phyloP scores from a whole-genome alignment of 2,888 invertebrate genomes.

The Megaustenia siamemsis region DNA sequence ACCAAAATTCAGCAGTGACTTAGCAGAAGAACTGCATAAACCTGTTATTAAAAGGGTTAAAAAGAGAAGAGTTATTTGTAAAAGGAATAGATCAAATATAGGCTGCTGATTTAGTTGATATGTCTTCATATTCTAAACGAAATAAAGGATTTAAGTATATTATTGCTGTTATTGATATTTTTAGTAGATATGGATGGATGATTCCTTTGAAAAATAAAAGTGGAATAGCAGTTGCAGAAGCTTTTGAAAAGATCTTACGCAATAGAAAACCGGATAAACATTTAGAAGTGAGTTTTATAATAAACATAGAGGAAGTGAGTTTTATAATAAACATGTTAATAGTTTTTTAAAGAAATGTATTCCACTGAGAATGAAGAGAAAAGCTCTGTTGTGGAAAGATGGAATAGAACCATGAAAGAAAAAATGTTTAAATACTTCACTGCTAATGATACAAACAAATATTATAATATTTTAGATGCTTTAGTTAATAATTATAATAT shows the following conservation, averaged over 20 bases:
- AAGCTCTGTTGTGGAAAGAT: background rate
- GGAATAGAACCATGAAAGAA: constrained; percentile 14
- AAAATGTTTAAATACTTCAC: background rate
- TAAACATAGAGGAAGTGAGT: background rate
- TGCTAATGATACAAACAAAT: background rate
- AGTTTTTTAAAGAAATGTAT: background rate
- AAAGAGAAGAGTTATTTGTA: too few species aligned
- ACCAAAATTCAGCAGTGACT: too few species aligned
- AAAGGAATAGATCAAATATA: too few species aligned
- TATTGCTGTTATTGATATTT: constrained; percentile 14
- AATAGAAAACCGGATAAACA: constrained; percentile 1
- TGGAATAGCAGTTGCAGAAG: background rate
- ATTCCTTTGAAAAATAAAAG: constrained; percentile 13
- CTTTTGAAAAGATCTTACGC: background rate
- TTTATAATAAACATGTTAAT: background rate
- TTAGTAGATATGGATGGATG: constrained; percentile 15
- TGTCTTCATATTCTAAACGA: too few species aligned
- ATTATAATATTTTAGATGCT: constrained; percentile 3
- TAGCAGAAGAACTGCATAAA: too few species aligned
- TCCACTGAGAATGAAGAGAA: constrained; percentile 11
- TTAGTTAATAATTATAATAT: background rate
- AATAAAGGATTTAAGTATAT: too few species aligned
- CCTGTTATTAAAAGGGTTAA: too few species aligned
- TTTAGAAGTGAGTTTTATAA: background rate
- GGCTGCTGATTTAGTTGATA: too few species aligned